Evolutionary conservation across 2,113 vertebrate genomes (phyloP), one percentile per base, ranked within the genome.

Genomic region (Pseudorhombus dupliciocellatus): DNA sequence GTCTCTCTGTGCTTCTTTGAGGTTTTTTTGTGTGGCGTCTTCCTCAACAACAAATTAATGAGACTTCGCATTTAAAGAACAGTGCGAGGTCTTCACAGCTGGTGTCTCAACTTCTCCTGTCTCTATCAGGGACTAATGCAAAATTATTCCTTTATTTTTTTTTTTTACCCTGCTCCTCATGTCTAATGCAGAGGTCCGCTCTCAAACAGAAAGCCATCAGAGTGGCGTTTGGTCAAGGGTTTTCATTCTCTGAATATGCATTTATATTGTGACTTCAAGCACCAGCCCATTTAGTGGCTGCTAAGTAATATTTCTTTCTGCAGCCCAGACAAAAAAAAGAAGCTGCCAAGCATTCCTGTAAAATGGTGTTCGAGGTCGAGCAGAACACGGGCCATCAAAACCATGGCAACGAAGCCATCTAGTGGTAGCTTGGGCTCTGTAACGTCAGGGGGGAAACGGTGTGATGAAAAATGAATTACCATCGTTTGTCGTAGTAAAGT

Each of bases 401-500:
- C 0, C 4, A 7, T 25, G 22, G 48, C 67, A 84, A 79, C 63
- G 76, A 42, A 22, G 80, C 88, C 92, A 87, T 85, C 92, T 91
- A 81, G 89, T 91, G 93, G 89, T 34, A 34, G 21, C 8, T 50
- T 5, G 6, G 31, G 31, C n/a, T 37, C 20, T 31, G 5, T 0
- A 18, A 4, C 14, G 21, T 58, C 7, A 24, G 21, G 4, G 26
- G 22, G 12, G 24, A 42, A 44, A n/a, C 15, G 0, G 2, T 22
- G 34, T 70, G 84, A 37, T 37, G 34, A 37, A 37, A 10, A 37
- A 6, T n/a, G n/a, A 37, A 37, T 4, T 46, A 98, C 98, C 98
- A 99, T 97, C 98, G 95, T 84, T 99, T 99, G 84, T 99, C 98
- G 28, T 99, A 99, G 90, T 98, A 98, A 24, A 99, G 94, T 75